Evolutionary conservation across 2,113 vertebrate species (phyloP), one percentile per base, ranked within the genome.

Genomic region (Pampusana beccarii): DNA sequence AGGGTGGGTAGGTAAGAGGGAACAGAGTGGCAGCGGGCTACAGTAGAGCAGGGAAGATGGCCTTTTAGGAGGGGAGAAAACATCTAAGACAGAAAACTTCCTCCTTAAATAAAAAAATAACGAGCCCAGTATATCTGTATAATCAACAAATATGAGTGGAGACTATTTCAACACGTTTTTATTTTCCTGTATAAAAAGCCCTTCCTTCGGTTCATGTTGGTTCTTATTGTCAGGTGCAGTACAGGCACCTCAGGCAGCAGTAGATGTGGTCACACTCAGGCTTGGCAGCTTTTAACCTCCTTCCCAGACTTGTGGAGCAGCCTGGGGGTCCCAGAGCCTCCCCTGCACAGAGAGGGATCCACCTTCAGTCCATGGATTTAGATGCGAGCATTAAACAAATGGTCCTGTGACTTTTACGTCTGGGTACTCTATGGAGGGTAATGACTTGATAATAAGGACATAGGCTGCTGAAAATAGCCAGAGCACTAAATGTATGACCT

Each of bases 341-440:
- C 9, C 25, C 26, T 26, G 51, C 29, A 2, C 16, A 6, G 36
- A 33, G 42, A 12, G 18, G 11, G n/a, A 38, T 33, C 31, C 20
- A 11, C 33, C 50, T 54, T 40, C 61, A 54, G 28, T 23, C 66
- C 24, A 2, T 7, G 34, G 60, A 33, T 36, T 58, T 90, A 31
- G 54, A 23, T 26, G 4, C 4, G 25, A 40, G 29, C 2, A 1
- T 28, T 34, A 31, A 51, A 9, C 17, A 40, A 19, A 40, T 1
- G 2, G 26, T n/a, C 44, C 0, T 2, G 38, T 54, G 44, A 9
- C 42, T 25, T 58, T 44, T 29, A 36, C 23, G 15, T 13, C 53
- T 42, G n/a, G 29, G 18, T 42, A 8, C 38, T 11, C 5, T 8
- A 10, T 6, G 21, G 34, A 26, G 36, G 10, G 9, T 16, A 13